Percentiles rank a stretch among this genome's conserved stretches.
phyloP scores from a whole-genome alignment of 2,888 invertebrate genomes.

The Drosophila ezoana region DNA sequence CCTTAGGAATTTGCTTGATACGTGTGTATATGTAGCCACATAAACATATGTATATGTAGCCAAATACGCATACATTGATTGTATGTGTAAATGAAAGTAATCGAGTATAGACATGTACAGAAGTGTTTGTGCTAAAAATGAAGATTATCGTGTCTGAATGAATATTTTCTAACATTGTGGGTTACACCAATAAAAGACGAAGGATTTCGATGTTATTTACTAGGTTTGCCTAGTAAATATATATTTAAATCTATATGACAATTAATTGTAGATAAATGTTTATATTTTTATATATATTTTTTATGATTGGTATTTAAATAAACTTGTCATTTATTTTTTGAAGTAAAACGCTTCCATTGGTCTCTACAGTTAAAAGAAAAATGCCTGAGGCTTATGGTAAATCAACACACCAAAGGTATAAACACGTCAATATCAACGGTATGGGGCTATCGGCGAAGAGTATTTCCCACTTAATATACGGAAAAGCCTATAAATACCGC shows the following conservation, averaged over 20 bases:
- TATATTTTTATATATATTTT: slow-evolving; percentile 1
- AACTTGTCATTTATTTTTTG: slow-evolving; percentile 1
- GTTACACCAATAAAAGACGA: no score
- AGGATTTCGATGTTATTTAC: neutral
- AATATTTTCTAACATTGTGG: slow-evolving; percentile 3
- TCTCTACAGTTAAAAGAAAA: slow-evolving; percentile 7
- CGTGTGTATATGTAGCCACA: neutral
- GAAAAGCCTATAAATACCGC: slow-evolving; percentile 34
- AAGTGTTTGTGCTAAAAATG: neutral
- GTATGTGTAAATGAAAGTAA: neutral
- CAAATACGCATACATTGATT: neutral
- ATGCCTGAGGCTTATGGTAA: slow-evolving; percentile 31
- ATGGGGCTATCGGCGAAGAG: slow-evolving; percentile 21
- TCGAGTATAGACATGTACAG: slow-evolving; percentile 2
- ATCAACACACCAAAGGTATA: slow-evolving; percentile 22
- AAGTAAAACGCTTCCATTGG: slow-evolving; percentile 12
- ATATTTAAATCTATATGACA: neutral
- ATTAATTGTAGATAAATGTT: neutral
- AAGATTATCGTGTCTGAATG: slow-evolving; percentile 5
- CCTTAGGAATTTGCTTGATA: neutral
- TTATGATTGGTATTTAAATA: slow-evolving; percentile 9
- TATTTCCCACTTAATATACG: slow-evolving; percentile 23
- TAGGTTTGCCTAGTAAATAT: no score
- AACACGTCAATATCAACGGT: slow-evolving; percentile 4
- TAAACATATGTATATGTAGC: neutral